A percentile compares a stretch with the other conserved stretches of the same genome.
Conservation (phyloP, 2,888 invertebrate species). For the Heliconius erato region DNA sequence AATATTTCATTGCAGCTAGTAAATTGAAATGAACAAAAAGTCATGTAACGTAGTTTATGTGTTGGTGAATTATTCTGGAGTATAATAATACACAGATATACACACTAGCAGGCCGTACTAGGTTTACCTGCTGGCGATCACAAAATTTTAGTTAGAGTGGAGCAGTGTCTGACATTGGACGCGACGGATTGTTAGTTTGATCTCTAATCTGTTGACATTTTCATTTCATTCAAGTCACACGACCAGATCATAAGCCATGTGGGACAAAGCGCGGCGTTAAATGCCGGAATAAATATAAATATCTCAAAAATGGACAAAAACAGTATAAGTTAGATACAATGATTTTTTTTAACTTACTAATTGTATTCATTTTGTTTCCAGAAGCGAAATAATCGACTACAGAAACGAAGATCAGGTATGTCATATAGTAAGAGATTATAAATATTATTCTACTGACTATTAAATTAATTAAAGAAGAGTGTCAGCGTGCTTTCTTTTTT, state of each 20-base stretch:
- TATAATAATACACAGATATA: not conserved
- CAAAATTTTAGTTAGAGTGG: not conserved
- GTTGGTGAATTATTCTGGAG: not conserved
- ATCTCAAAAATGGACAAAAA: too few relatives aligned
- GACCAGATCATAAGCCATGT: too few relatives aligned
- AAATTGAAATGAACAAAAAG: not conserved
- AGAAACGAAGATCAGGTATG: slow-evolving; percentile 77
- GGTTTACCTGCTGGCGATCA: not conserved
- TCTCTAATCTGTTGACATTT: too few relatives aligned
- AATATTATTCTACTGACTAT: slow-evolving; percentile 8
- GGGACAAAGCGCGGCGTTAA: not conserved
- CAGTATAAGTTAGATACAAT: not conserved
- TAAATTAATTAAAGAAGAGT: not conserved
- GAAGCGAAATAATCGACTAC: slow-evolving; percentile 80
- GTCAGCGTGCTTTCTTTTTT: slow-evolving; percentile 13
- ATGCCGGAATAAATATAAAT: not conserved
- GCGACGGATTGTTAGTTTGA: too few relatives aligned
- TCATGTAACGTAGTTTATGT: not conserved
- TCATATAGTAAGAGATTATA: slow-evolving; percentile 37
- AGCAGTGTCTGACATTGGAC: not conserved
- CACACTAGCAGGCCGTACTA: not conserved
- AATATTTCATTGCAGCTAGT: not conserved
- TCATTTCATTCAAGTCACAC: too few relatives aligned
- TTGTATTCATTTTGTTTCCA: slow-evolving; percentile 62
- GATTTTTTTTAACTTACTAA: not conserved